Evolutionary conservation across 1,140 invertebrate species (phyloP).

Genomic region (Melipona quadrifasciata): DNA sequence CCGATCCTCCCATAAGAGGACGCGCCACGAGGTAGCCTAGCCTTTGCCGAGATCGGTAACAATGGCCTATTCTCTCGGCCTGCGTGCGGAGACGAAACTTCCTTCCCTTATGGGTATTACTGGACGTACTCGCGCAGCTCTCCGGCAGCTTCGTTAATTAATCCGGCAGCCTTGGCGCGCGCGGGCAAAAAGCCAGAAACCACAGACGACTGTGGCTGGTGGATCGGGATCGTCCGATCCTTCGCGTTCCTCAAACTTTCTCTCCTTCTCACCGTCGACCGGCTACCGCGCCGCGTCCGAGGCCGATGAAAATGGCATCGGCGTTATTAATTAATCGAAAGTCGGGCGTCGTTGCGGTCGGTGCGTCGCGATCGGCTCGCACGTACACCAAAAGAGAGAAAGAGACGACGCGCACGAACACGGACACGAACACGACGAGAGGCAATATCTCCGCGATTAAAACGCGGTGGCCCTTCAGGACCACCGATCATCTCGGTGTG

Average conservation of each 20-base stretch:
- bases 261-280: slow-evolving; percentile 1
- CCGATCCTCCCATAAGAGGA: slow-evolving; percentile 41
- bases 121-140: neutral
- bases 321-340: slow-evolving; percentile 72
- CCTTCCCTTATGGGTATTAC: slow-evolving; percentile 44
- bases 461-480: slow-evolving; percentile 59
- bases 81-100: slow-evolving; percentile 12
- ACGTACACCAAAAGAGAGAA: no score
- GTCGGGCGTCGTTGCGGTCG: slow-evolving; percentile 36
- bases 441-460: slow-evolving; percentile 67
- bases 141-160: slow-evolving; percentile 53
- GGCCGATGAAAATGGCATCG: slow-evolving; percentile 61
- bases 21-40: neutral
- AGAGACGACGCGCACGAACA: slow-evolving; percentile 5
- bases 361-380: neutral
- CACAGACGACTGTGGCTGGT: slow-evolving; percentile 8
- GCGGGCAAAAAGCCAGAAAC: slow-evolving; percentile 29
- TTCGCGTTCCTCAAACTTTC: slow-evolving; percentile 15
- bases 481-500: slow-evolving; percentile 65
- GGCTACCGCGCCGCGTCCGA: slow-evolving; percentile 2
- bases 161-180: slow-evolving; percentile 37
- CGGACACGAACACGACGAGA: slow-evolving; percentile 18
- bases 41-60: slow-evolving; percentile 21
- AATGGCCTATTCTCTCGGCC: slow-evolving; percentile 42
- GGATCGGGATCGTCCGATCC: neutral